Percentiles rank a stretch among this genome's conserved stretches.
Evolutionary conservation across 2,888 invertebrate genomes (phyloP).

Genomic region (Torymus tubicola): DNA sequence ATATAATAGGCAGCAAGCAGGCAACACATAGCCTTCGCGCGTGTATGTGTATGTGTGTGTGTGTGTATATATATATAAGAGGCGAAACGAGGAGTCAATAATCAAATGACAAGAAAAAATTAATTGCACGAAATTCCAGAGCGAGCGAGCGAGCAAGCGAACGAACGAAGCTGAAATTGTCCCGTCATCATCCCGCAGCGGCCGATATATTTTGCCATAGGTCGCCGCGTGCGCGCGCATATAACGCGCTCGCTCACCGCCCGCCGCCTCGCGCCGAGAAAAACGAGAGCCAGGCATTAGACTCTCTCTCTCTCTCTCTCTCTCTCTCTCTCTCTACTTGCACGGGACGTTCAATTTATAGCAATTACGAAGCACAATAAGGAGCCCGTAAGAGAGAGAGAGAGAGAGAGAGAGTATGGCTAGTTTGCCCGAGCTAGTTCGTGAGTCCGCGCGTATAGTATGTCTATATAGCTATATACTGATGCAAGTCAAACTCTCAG

Average conservation of each 20-base stretch:
- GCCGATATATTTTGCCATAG: constrained; percentile 8
- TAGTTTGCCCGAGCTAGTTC: too few relatives aligned
- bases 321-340: constrained; percentile 16
- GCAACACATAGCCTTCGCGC: too few relatives aligned
- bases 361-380: constrained; percentile 68
- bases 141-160: constrained; percentile 29
- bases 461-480: not conserved
- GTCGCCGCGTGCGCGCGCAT: not conserved
- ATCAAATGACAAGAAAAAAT: constrained; percentile 54
- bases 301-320: too few relatives aligned
- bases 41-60: too few relatives aligned
- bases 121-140: constrained; percentile 55
- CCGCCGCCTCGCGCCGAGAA: not conserved
- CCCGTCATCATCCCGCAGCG: constrained; percentile 48
- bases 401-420: too few relatives aligned
- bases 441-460: too few relatives aligned
- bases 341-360: constrained; percentile 65
- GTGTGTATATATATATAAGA: too few relatives aligned
- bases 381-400: constrained; percentile 11
- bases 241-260: not conserved
- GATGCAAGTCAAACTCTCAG: too few relatives aligned
- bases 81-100: constrained; percentile 47
- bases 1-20: too few relatives aligned
- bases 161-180: constrained; percentile 22
- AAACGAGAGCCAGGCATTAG: constrained; percentile 38